Conservation (phyloP, 2,797 vertebrate genomes). For the Threskiornis aethiopicus region DNA sequence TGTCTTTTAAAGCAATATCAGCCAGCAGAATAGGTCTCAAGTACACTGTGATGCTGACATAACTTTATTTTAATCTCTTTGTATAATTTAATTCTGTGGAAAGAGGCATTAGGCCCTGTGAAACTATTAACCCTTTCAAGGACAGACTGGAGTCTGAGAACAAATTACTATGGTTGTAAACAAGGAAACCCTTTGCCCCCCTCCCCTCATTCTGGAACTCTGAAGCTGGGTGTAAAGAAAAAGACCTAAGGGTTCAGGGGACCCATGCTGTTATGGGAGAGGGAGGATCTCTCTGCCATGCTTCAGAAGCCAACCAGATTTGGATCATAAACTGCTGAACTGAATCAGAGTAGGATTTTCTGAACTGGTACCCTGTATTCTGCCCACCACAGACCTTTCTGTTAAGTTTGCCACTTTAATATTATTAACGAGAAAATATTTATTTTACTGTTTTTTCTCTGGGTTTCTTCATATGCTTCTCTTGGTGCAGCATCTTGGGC, state of each 20-base stretch:
- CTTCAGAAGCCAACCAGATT: background rate
- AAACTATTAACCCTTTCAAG: background rate
- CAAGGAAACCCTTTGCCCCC: background rate
- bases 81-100: background rate
- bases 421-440: background rate
- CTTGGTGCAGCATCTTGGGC: background rate
- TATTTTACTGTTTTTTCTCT: background rate
- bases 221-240: background rate
- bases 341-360: background rate
- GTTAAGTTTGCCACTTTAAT: background rate
- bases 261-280: accelerated
- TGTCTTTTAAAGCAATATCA: background rate
- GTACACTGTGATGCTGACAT: background rate
- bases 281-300: background rate
- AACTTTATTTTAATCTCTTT: background rate
- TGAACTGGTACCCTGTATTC: background rate
- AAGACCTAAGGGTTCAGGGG: background rate
- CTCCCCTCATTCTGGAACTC: background rate
- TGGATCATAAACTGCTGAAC: background rate
- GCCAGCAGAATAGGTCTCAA: background rate
- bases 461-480: background rate
- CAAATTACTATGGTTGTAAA: background rate
- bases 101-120: background rate
- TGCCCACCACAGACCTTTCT: background rate
- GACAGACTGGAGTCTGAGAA: background rate